These are phyloP conservation scores for Synanceia verrucosa DNA, from an alignment of 2,797 vertebrate genomes.

Conservation along the genomic window DNA sequence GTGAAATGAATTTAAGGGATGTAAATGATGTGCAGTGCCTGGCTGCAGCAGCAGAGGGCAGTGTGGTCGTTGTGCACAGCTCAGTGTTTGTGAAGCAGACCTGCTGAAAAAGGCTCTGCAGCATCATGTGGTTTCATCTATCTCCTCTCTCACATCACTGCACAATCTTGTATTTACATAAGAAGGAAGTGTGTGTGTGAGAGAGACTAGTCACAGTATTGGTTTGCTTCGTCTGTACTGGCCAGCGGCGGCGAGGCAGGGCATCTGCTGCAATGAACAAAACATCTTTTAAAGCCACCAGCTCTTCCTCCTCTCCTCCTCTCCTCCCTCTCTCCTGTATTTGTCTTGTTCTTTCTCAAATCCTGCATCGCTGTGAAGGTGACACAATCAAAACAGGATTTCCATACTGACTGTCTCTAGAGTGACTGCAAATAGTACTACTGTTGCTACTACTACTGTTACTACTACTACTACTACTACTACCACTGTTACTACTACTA, in stretches of 20 bases:
- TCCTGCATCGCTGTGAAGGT: slow-evolving; percentile 32
- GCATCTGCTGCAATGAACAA: slow-evolving; percentile 49
- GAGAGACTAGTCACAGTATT: slow-evolving; percentile 25
- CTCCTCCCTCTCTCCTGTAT: slow-evolving; percentile 7
- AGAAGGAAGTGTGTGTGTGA: slow-evolving; percentile 17
- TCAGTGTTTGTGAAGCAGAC: slow-evolving; percentile 32
- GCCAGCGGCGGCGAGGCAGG: slow-evolving; percentile 28
- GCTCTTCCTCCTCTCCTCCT: not conserved
- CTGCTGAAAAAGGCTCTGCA: slow-evolving; percentile 56
- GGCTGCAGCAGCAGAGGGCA: slow-evolving; percentile 49
- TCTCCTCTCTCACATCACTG: slow-evolving; percentile 55
- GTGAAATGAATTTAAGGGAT: too few relatives aligned
- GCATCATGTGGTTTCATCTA: slow-evolving; percentile 53
- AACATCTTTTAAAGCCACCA: slow-evolving; percentile 27
- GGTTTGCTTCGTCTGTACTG: slow-evolving; percentile 27
- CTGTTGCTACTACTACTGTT: not conserved
- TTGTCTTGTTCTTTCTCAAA: slow-evolving; percentile 36
- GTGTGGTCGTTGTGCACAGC: slow-evolving; percentile 43
- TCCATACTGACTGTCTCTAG: too few relatives aligned
- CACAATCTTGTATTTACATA: slow-evolving; percentile 69
- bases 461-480: too few relatives aligned
- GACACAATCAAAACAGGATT: slow-evolving; percentile 32
- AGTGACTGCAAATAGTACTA: not conserved
- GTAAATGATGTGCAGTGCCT: slow-evolving; percentile 40
- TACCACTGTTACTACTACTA: not conserved